Evolutionary conservation across 2,888 invertebrate genomes (phyloP), one percentile per base, ranked within the genome.

Genomic region (Melanotus villosus): DNA sequence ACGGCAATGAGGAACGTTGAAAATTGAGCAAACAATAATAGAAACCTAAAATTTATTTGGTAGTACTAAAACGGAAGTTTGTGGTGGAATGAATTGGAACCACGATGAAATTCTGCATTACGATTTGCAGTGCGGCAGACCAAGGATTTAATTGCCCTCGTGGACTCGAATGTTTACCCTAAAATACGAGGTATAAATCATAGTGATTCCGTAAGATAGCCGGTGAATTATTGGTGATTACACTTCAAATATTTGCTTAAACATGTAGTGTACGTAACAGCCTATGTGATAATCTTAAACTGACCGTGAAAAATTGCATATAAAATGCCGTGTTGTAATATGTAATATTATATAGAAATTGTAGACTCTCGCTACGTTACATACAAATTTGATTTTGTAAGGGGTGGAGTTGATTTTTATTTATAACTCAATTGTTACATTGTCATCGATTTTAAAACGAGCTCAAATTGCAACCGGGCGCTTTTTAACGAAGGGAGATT

Each of bases 151-250:
- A 69, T 69, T 69, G 64, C 64, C 47, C 45, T 54, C 41, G 60
- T 41, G 45, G 43, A 47, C 65, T 71, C 41, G 64, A 67, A 68
- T 70, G 62, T 73, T 73, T 68, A 68, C 65, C 70, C 68, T 68
- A 73, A 70, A 70, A 73, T 60, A 65, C 68, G 26, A 56, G 19
- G 43, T 56, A 73, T 72, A 74, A 74, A 74, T 74, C 71, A 74
- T 73, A 73, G 70, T 73, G 73, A 73, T 75, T 67, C 60, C 47
- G 64, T 70, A 57, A 68, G 71, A 70, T 71, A 71, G 58, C 67
- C 63, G 64, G 69, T 71, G 72, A 74, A 72, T 74, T 74, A 72
- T 74, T 72, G 69, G 65, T 54, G 69, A 74, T 74, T 72, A 69
- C 63, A 57, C 65, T 38, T 59, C 52, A 66, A 68, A 71, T 74